These are phyloP conservation scores for Chaetorhynchus papuensis DNA, from an alignment of 2,113 vertebrate species.

Conservation along the genomic window DNA sequence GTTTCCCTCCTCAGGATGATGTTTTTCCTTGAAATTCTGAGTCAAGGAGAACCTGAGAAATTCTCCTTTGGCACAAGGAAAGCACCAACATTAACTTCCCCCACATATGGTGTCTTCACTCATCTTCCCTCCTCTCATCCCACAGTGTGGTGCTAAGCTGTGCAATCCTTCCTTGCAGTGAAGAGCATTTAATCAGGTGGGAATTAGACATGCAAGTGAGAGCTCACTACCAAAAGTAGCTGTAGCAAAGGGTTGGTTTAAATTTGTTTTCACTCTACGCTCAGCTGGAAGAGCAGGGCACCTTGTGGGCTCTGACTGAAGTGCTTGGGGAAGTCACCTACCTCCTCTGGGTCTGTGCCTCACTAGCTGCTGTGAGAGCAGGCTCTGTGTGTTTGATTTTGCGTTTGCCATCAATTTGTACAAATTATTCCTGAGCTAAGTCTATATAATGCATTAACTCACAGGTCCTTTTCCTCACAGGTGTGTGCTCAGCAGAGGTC, in stretches of 20 bases:
- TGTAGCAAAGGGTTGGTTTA: not conserved
- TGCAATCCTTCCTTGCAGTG: not conserved
- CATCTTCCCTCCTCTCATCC: not conserved
- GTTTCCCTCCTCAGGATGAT: not conserved
- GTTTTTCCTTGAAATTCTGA: not conserved
- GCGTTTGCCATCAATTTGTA: not conserved
- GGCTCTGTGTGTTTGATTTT: not conserved
- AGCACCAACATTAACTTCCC: not conserved
- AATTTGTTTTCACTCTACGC: not conserved
- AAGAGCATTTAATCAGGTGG: not conserved
- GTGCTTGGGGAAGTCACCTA: not conserved
- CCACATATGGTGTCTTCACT: not conserved
- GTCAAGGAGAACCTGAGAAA: not conserved
- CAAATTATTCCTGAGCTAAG: not conserved
- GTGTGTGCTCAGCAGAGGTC: not conserved
- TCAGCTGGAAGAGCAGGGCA: not conserved
- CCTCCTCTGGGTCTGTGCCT: not conserved
- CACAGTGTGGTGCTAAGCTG: not conserved
- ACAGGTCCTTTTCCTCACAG: constrained; percentile 2
- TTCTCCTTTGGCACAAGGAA: not conserved
- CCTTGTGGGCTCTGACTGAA: not conserved
- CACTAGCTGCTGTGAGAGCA: not conserved
- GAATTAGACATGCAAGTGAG: not conserved
- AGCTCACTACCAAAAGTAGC: not conserved
- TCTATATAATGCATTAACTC: not conserved